A percentile compares a stretch with the other conserved stretches of the same genome.
Evolutionary conservation across 1,140 invertebrate species (phyloP).

Genomic region (Leptopilina clavipes): DNA sequence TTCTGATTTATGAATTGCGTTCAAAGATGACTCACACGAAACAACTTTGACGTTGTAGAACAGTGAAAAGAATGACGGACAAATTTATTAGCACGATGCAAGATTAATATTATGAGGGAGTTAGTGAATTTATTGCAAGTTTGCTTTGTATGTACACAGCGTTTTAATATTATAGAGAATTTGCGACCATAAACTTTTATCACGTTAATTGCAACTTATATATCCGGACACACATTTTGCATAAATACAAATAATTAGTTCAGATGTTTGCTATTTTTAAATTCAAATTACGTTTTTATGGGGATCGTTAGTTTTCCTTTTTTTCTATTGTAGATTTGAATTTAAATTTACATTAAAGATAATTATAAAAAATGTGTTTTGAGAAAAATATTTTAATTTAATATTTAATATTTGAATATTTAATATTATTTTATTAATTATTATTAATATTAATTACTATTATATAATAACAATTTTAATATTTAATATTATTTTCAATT

Average conservation of each 20-base stretch:
- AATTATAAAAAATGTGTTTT: too few species aligned
- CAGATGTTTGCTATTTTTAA: slow-evolving; percentile 13
- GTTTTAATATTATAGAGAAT: slow-evolving; percentile 11
- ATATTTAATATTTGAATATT: too few species aligned
- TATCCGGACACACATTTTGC: not conserved
- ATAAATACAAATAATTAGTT: slow-evolving; percentile 20
- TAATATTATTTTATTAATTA: too few species aligned
- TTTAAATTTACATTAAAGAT: too few species aligned
- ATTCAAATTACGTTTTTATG: slow-evolving; percentile 42
- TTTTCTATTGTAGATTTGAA: not conserved
- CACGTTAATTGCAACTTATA: slow-evolving; percentile 5
- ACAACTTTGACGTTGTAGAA: slow-evolving; percentile 18
- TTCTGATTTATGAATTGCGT: slow-evolving; percentile 40
- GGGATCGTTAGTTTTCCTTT: not conserved
- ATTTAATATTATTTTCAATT: too few species aligned
- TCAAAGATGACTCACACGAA: slow-evolving; percentile 33
- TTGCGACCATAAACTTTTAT: slow-evolving; percentile 10
- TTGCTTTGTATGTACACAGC: not conserved
- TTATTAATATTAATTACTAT: too few species aligned
- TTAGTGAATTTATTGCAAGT: slow-evolving; percentile 35
- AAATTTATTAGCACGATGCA: slow-evolving; percentile 42
- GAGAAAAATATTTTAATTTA: too few species aligned
- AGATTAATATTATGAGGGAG: slow-evolving; percentile 54
- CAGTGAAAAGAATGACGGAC: slow-evolving; percentile 35
- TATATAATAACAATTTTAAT: too few species aligned